phyloP scores from a whole-genome alignment of 1,140 invertebrate species.

The Drosophila saltans region DNA sequence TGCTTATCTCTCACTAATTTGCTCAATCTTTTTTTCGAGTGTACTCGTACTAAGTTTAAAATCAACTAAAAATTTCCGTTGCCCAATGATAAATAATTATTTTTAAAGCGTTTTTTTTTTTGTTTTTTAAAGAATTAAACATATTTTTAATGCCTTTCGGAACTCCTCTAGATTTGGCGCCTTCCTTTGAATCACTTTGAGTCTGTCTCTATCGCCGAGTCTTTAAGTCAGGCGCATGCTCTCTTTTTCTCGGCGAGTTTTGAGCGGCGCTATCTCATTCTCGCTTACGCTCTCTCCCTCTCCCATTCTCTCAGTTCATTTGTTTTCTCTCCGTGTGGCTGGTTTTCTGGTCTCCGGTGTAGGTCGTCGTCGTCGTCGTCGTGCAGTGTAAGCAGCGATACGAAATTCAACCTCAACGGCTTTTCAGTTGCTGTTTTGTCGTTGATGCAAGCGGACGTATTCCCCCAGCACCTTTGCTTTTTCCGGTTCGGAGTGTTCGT shows the following conservation, averaged over 20 bases:
- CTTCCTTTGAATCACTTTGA: slow-evolving; percentile 2
- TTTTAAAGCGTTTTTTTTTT: background rate
- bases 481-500: slow-evolving; percentile 51
- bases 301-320: too few species aligned
- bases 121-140: background rate
- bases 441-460: background rate
- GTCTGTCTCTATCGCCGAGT: background rate
- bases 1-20: too few species aligned
- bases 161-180: slow-evolving; percentile 2
- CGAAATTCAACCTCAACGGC: background rate
- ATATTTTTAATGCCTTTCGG: too few species aligned
- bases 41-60: too few species aligned
- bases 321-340: too few species aligned
- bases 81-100: too few species aligned
- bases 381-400: too few species aligned
- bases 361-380: too few species aligned
- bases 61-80: too few species aligned
- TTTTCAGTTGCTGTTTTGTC: slow-evolving; percentile 10
- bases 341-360: too few species aligned
- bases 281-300: background rate
- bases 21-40: too few species aligned
- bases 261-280: background rate
- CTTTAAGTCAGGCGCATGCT: background rate
- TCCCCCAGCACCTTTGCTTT: slow-evolving; percentile 18
- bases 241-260: background rate